Percentiles rank a stretch among this genome's conserved stretches.
Evolutionary conservation across 2,797 vertebrate species (phyloP).

Genomic region (Crax fasciolata): DNA sequence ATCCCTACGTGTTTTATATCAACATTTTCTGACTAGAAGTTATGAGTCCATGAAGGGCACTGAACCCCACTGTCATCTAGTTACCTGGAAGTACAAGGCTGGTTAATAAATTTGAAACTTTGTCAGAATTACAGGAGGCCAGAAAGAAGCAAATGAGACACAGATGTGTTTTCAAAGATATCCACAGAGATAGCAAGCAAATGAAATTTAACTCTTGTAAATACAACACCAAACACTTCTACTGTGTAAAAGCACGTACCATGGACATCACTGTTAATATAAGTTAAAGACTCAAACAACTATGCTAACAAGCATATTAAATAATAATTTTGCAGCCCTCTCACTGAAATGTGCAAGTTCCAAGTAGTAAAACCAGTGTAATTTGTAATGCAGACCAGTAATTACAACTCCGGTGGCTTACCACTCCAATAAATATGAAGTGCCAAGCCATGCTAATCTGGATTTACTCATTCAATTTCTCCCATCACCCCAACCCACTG

Average conservation of each 20-base stretch:
- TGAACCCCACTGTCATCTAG: background rate
- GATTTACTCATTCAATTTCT: slow-evolving; percentile 48
- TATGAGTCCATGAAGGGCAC: slow-evolving; percentile 38
- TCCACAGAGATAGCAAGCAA: background rate
- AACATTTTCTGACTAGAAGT: slow-evolving; percentile 12
- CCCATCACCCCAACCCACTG: background rate
- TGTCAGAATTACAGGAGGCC: background rate
- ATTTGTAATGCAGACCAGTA: slow-evolving; percentile 50
- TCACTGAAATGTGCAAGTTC: background rate
- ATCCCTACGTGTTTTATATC: background rate
- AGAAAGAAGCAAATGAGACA: background rate
- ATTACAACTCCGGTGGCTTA: slow-evolving; percentile 55
- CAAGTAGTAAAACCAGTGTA: slow-evolving; percentile 7
- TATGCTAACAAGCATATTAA: slow-evolving; percentile 16
- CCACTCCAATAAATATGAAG: slow-evolving; percentile 54
- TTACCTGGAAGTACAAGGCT: background rate
- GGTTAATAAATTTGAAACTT: background rate
- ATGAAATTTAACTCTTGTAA: background rate
- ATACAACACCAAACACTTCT: background rate
- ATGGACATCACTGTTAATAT: accelerated
- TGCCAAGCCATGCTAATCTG: slow-evolving; percentile 12
- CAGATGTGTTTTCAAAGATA: background rate
- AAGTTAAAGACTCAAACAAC: background rate
- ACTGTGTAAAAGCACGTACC: background rate
- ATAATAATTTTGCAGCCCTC: slow-evolving; percentile 15